Evolutionary conservation across 2,113 vertebrate species (phyloP), one percentile per base, ranked within the genome.

Genomic region (Paraplagusia blochii): DNA sequence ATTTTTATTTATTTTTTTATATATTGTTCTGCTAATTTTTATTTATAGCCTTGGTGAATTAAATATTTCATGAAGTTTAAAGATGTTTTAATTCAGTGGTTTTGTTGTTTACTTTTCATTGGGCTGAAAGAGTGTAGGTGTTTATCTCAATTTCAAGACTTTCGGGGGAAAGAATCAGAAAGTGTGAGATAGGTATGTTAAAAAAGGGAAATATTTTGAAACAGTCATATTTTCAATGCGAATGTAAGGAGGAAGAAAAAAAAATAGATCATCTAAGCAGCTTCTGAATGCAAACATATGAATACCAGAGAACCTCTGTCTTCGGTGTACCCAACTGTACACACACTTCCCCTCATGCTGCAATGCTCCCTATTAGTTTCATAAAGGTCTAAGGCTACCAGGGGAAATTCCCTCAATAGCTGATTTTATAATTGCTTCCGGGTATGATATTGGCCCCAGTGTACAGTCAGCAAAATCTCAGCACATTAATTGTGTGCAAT

Each of bases 351-450:
- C 35, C 47, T 51, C 36, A 57, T 29, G 63, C 71, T 70, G 45
- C 47, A 51, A 11, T 44, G 44, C 34, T 68, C 33, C 38, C 57
- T 50, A 59, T 80, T 71, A 66, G 52, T 67, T 83, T 80, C 65
- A 74, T 71, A 70, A 77, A 79, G 69, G 72, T 70, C 44, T 62
- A 72, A 72, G 18, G 50, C 69, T 81, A 58, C 66, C 81, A 45
- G 46, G 80, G 83, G 80, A 83, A 78, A 77, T 84, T 66, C 61
- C 58, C 53, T 69, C 64, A 76, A 71, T 69, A 76, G 76, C 49
- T 57, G 58, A 83, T 76, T 83, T 77, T 49, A 76, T 86, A 86
- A 87, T 87, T 85, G 84, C 79, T 76, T 73, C 64, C 54, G 53
- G 70, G 79, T 72, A 66, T 53, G 73, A 67, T 58, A 74, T 65